Evolutionary conservation across 2,113 vertebrate genomes (phyloP).

Genomic region (Cisticola juncidis): DNA sequence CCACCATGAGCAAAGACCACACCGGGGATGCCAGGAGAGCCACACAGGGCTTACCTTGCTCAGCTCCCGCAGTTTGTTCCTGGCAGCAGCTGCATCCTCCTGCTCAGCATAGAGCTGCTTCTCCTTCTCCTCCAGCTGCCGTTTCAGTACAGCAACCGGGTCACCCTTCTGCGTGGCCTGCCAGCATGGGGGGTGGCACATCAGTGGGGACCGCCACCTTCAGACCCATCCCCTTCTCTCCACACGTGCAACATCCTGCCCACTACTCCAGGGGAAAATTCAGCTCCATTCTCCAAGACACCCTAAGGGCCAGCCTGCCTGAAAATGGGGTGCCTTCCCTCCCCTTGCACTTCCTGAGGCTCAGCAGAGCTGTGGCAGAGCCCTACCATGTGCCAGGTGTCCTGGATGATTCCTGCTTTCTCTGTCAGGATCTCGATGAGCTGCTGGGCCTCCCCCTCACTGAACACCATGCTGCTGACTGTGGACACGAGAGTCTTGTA

Average conservation of each 20-base stretch:
- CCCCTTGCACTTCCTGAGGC: neutral
- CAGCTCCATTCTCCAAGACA: neutral
- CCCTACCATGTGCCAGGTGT: slow-evolving; percentile 90
- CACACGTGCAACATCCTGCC: fast-evolving
- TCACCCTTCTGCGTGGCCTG: slow-evolving; percentile 93
- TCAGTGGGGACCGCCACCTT: neutral
- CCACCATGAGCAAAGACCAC: neutral
- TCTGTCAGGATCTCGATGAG: slow-evolving; percentile 92
- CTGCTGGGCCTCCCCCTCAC: slow-evolving; percentile 85
- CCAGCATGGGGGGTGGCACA: neutral
- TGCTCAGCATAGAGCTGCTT: slow-evolving; percentile 86
- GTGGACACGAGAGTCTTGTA: slow-evolving; percentile 88
- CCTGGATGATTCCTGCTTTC: slow-evolving; percentile 85
- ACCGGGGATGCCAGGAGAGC: fast-evolving
- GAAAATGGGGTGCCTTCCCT: neutral
- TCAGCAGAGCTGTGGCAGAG: neutral
- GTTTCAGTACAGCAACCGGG: slow-evolving; percentile 84
- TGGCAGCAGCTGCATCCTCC: slow-evolving; percentile 80
- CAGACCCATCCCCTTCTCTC: neutral
- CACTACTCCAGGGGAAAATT: neutral
- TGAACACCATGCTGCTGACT: slow-evolving; percentile 87
- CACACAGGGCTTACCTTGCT: slow-evolving; percentile 74
- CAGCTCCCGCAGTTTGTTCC: slow-evolving; percentile 85
- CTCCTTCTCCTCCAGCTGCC: slow-evolving; percentile 91
- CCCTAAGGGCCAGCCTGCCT: neutral